Conservation (phyloP, 2,888 invertebrate genomes). For the Tetranychus piercei region DNA sequence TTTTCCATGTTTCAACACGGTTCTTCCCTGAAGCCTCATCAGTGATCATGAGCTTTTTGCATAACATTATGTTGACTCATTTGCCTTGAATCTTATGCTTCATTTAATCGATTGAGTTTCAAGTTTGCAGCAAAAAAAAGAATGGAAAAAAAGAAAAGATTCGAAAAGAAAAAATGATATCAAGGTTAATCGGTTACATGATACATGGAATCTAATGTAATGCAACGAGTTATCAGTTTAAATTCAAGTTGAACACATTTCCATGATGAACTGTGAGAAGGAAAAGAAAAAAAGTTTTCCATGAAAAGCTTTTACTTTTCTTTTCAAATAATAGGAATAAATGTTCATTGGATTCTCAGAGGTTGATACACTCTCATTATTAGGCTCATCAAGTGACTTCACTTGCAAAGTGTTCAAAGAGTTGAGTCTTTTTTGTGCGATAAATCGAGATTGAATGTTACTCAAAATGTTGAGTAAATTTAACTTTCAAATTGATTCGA, state of each 20-base stretch:
- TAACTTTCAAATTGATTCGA: too few species aligned
- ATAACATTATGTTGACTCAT: background rate
- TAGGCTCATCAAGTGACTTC: too few species aligned
- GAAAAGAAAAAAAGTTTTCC: background rate
- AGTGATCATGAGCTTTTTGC: too few species aligned
- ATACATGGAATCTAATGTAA: background rate
- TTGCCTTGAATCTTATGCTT: background rate
- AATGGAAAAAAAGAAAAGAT: background rate
- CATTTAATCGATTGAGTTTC: background rate
- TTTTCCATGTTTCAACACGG: background rate
- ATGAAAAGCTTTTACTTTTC: background rate
- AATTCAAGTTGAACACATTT: background rate
- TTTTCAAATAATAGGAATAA: too few species aligned
- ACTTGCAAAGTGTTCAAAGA: background rate
- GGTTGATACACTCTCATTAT: too few species aligned
- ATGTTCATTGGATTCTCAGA: too few species aligned
- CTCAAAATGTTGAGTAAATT: background rate
- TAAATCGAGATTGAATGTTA: background rate
- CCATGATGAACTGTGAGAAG: background rate
- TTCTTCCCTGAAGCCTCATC: too few species aligned
- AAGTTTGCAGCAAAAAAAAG: background rate
- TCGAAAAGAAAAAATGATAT: background rate
- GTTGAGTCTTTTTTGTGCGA: background rate
- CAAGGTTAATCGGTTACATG: background rate
- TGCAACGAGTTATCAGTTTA: too few species aligned